phyloP scores from a whole-genome alignment of 2,113 vertebrate genomes.

The Carassius gibelio region DNA sequence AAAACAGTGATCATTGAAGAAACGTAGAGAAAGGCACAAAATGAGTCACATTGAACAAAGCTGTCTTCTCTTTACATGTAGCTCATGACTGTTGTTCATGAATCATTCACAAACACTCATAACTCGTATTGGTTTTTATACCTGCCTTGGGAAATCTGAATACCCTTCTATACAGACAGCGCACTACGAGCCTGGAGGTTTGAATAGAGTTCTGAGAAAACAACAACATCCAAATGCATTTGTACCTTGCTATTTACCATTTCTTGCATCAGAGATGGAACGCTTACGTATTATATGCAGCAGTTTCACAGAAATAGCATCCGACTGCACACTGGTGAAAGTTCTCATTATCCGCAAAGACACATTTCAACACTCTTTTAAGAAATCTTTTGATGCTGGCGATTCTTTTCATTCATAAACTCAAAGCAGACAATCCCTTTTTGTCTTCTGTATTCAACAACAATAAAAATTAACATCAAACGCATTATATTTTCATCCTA shows the following conservation, averaged over 20 bases:
- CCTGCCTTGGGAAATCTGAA: slow-evolving; percentile 34
- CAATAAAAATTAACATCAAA: slow-evolving; percentile 19
- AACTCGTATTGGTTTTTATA: slow-evolving; percentile 12
- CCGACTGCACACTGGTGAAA: not conserved
- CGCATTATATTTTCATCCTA: not conserved
- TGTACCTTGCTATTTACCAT: slow-evolving; percentile 19
- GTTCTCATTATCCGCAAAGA: slow-evolving; percentile 17
- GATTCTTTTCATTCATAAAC: slow-evolving; percentile 28
- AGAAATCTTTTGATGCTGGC: slow-evolving; percentile 16
- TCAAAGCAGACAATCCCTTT: slow-evolving; percentile 3
- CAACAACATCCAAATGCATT: slow-evolving; percentile 3
- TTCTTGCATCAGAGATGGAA: slow-evolving; percentile 26
- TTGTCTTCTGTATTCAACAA: slow-evolving; percentile 14
- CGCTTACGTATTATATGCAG: not conserved
- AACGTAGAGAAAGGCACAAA: not conserved
- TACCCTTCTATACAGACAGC: not conserved
- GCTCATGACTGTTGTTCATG: slow-evolving; percentile 28
- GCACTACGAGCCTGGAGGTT: not conserved
- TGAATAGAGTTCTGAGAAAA: slow-evolving; percentile 5
- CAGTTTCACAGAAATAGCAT: slow-evolving; percentile 24
- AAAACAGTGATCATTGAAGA: not conserved
- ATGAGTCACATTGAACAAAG: not conserved
- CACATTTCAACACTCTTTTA: not conserved
- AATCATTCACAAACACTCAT: slow-evolving; percentile 28
- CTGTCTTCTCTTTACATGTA: not conserved